Evolutionary conservation across 2,797 vertebrate species (phyloP), one percentile per base, ranked within the genome.

Genomic region (Tauraco hartlaubi): DNA sequence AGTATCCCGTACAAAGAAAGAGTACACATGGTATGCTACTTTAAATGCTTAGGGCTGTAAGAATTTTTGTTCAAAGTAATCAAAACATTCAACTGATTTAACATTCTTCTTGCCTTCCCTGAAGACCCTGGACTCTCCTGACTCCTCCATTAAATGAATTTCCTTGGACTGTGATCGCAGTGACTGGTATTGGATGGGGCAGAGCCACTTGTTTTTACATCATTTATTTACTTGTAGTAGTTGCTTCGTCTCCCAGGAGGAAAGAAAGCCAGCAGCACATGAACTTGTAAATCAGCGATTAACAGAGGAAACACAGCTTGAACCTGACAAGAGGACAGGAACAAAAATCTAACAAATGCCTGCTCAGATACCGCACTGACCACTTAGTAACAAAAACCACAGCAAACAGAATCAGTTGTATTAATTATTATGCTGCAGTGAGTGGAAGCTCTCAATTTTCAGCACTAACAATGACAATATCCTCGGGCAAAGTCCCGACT

Each of bases 231-330:
- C 66, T 84, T 59, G 31, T 61, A 79, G 71, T 79, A 88, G 43
- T 80, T 64, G 22, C 84, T 85, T 85, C 66, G 44, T 76, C 78
- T 88, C 67, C 71, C 93, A 41, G 41, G 82, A 95, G 63, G 29
- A 73, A 92, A 68, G 66, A 10, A 92, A 95, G 88, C 94, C 79
- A 86, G 91, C 92, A 92, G 81, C 84, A 16, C 18, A 92, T 80
- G 74, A 82, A 82, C 94, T 85, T 94, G 96, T 94, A 97, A 91
- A 92, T 81, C 84, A 81, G 92, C 86, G 79, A 58, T 73, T 83
- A 93, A 84, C 13, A 26, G 31, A 68, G 39, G 69, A 96, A 96
- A 96, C 55, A 59, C 7, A 94, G n/a, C 92, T 93, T 54, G 43
- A 61, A 84, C 82, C 76, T 93, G 85, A 86, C 91, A 93, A 80